phyloP scores from a whole-genome alignment of 2,888 invertebrate genomes.

The Hermaeophaga mercurialis region DNA sequence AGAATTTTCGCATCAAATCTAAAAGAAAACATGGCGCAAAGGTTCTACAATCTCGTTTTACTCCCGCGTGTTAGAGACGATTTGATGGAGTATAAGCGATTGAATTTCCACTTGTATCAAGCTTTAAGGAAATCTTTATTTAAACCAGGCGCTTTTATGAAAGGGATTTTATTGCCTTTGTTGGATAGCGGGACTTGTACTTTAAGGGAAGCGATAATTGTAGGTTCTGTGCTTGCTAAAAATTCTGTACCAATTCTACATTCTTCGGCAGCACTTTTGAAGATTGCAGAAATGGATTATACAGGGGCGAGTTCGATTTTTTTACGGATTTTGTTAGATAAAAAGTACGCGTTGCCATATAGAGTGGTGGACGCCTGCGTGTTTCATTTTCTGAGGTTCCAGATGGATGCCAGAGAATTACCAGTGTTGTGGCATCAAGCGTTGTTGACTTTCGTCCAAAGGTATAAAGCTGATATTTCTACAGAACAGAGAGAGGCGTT shows the following conservation, averaged over 20 bases:
- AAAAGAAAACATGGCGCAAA: constrained; percentile 94
- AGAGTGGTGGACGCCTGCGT: constrained; percentile 94
- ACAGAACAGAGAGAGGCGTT: constrained; percentile 90
- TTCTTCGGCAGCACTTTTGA: constrained; percentile 91
- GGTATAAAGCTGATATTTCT: constrained; percentile 94
- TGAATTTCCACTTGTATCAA: constrained; percentile 96
- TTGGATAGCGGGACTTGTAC: constrained; percentile 92
- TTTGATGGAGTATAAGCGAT: constrained; percentile 89
- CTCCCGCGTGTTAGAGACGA: constrained; percentile 94
- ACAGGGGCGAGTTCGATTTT: constrained; percentile 96
- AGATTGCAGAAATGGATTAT: constrained; percentile 97
- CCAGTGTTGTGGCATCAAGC: constrained; percentile 98
- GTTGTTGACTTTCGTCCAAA: constrained; percentile 89
- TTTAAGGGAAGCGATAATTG: constrained; percentile 91
- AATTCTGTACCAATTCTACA: constrained; percentile 94
- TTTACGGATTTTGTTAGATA: constrained; percentile 90
- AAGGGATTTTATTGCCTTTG: constrained; percentile 77
- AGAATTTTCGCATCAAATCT: constrained; percentile 96
- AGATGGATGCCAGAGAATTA: constrained; percentile 78
- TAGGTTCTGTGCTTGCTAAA: constrained; percentile 89
- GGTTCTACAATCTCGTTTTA: constrained; percentile 92
- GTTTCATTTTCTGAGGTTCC: constrained; percentile 92
- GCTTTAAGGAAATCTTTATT: constrained; percentile 91
- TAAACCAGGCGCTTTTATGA: constrained; percentile 98
- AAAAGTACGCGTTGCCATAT: constrained; percentile 96